Percentiles rank a stretch among this genome's conserved stretches.
phyloP scores from a whole-genome alignment of 2,888 invertebrate species.

The Phytoseiulus persimilis region DNA sequence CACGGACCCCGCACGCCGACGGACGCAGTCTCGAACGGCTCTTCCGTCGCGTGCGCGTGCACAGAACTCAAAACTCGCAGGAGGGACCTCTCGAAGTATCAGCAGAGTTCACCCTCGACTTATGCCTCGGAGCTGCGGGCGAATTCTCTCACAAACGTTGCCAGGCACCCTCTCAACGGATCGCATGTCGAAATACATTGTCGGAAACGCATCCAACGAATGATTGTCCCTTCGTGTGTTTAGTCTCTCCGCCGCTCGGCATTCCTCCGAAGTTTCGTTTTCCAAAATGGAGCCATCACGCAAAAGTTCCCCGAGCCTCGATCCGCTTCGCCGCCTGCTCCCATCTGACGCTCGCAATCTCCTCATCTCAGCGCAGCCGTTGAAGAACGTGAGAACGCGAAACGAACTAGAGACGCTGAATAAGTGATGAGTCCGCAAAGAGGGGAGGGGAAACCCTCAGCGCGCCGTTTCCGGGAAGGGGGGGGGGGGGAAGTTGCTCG shows the following conservation, averaged over 20 bases:
- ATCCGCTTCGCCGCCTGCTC: too few relatives aligned
- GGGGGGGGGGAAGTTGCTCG: too few relatives aligned
- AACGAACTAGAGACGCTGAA: too few relatives aligned
- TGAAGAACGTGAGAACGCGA: too few relatives aligned
- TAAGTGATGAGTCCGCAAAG: too few relatives aligned
- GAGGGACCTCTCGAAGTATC: background rate
- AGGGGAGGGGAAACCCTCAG: too few relatives aligned
- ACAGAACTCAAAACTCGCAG: background rate
- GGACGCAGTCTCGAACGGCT: background rate
- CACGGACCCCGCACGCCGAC: background rate
- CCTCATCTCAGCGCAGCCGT: too few relatives aligned
- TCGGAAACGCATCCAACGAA: background rate
- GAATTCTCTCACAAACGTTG: background rate
- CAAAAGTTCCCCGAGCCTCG: too few relatives aligned
- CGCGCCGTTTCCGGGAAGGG: too few relatives aligned
- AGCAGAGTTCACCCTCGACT: background rate
- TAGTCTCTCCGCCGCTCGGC: background rate
- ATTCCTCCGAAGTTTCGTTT: too few relatives aligned
- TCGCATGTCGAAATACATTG: background rate
- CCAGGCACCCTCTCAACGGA: background rate
- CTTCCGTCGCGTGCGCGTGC: background rate
- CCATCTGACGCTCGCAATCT: too few relatives aligned
- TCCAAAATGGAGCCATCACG: too few relatives aligned
- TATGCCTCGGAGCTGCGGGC: background rate
- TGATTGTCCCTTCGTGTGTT: background rate